Evolutionary conservation across 1,140 invertebrate genomes (phyloP).

Genomic region (Stenopsyche tienmushanensis): DNA sequence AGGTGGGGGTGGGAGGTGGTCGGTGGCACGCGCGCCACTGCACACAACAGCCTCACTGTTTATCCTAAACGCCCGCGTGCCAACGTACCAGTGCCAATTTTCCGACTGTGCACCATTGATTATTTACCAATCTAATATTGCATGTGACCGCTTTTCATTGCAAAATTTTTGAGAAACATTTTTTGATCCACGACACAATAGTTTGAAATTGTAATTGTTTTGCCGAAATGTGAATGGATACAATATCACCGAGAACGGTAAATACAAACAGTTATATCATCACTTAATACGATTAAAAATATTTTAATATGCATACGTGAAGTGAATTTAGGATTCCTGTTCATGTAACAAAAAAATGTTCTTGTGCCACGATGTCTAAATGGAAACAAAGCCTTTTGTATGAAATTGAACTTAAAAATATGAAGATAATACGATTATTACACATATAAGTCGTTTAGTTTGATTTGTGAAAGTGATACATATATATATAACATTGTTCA

Average conservation of each 20-base stretch:
- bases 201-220: background rate
- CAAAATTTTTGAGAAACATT: too few species aligned
- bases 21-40: background rate
- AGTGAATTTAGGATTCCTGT: background rate
- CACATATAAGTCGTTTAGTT: too few species aligned
- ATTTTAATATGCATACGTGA: background rate
- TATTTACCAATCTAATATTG: background rate
- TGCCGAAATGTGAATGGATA: background rate
- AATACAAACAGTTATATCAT: background rate
- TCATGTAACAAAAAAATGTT: background rate
- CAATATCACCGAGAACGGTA: background rate
- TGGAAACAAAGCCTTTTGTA: background rate
- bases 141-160: background rate
- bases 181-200: too few species aligned
- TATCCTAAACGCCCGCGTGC: constrained; percentile 1
- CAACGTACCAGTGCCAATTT: background rate
- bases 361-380: background rate
- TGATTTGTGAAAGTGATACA: too few species aligned
- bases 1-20: background rate
- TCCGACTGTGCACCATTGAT: background rate
- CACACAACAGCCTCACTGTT: background rate
- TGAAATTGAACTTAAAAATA: too few species aligned
- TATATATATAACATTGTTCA: too few species aligned
- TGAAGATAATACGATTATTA: too few species aligned
- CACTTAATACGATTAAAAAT: background rate